Evolutionary conservation across 2,888 invertebrate genomes (phyloP).

Genomic region (Drosophila stalkeri): DNA sequence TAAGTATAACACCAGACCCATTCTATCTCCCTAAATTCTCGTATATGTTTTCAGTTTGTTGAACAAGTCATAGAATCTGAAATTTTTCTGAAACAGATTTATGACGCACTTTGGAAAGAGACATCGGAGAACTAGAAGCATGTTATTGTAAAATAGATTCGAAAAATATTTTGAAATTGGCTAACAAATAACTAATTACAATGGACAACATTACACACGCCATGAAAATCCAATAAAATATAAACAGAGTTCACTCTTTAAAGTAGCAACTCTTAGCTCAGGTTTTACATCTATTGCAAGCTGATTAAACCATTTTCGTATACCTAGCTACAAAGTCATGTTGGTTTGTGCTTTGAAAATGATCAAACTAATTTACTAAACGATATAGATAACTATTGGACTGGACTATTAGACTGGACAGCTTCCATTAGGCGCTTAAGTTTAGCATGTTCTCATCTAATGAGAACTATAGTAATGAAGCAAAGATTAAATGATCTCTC

Average conservation of each 20-base stretch:
- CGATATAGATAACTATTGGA: not conserved
- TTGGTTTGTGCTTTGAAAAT: too few species aligned
- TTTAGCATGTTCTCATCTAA: not conserved
- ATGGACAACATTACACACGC: not conserved
- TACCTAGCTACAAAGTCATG: too few species aligned
- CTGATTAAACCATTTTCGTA: too few species aligned
- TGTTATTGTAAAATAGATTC: not conserved
- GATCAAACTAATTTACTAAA: not conserved
- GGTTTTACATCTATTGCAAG: too few species aligned
- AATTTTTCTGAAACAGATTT: not conserved
- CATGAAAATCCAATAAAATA: too few species aligned
- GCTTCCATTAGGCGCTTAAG: not conserved
- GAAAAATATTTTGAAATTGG: not conserved
- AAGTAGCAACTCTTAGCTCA: too few species aligned
- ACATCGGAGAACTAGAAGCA: not conserved
- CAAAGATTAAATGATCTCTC: too few species aligned
- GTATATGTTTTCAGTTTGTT: not conserved
- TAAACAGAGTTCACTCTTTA: too few species aligned
- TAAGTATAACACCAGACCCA: too few species aligned
- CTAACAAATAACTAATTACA: not conserved
- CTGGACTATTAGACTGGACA: not conserved
- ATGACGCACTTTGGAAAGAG: not conserved
- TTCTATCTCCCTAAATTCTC: not conserved
- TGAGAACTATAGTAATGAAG: not conserved
- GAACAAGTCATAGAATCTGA: not conserved